A percentile compares a stretch with the other conserved stretches of the same genome.
These are phyloP conservation scores for Chrysolophus pictus DNA, from an alignment of 2,797 vertebrate species.

Conservation along the genomic window DNA sequence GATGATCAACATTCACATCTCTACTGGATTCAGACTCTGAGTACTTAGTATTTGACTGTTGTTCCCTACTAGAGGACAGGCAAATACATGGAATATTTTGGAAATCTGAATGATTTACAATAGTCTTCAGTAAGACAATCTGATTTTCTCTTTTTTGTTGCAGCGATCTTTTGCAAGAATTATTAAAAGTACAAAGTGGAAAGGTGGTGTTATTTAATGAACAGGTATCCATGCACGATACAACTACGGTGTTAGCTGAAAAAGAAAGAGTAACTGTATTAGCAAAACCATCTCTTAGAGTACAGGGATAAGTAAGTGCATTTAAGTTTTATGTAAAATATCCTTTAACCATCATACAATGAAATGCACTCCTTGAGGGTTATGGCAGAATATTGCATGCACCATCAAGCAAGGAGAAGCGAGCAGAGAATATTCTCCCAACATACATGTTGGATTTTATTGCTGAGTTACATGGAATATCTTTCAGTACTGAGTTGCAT, in stretches of 20 bases:
- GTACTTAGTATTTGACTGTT: neutral
- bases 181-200: conserved; percentile 64
- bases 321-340: neutral
- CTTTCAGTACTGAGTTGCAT: neutral
- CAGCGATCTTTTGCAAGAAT: conserved; percentile 61
- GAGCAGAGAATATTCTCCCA: neutral
- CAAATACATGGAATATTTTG: conserved; percentile 56
- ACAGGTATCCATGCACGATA: conserved; percentile 67
- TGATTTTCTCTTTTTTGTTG: conserved; percentile 44
- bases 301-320: neutral
- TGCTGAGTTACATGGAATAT: neutral
- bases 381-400: neutral
- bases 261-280: neutral
- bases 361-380: neutral
- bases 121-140: conserved; percentile 41
- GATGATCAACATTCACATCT: conserved; percentile 13
- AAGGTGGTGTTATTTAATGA: conserved; percentile 59
- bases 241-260: conserved; percentile 59
- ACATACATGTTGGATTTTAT: neutral
- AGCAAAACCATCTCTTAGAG: neutral
- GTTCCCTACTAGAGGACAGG: neutral
- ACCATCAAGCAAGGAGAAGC: neutral
- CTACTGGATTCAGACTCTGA: conserved; percentile 47
- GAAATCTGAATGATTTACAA: conserved; percentile 52
- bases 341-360: neutral